Conservation (phyloP, 53 echinoderm and acorn worm genomes). For the Pentamera pediparva region DNA sequence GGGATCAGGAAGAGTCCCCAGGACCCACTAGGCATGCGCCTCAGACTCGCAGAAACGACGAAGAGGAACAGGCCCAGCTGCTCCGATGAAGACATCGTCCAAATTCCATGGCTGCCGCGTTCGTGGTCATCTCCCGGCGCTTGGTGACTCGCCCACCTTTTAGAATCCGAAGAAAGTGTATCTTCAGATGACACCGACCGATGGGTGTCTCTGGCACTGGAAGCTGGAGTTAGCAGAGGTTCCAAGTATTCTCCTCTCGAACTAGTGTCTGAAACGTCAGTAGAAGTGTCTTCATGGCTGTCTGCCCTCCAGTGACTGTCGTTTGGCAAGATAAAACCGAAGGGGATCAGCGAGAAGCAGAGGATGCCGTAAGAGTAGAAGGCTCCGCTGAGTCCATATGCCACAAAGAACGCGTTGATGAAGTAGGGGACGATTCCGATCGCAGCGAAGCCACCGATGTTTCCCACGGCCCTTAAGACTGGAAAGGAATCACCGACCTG, state of each 20-base stretch:
- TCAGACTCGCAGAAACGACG: background rate
- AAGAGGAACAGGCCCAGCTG: background rate
- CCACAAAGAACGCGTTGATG: background rate
- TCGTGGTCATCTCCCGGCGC: too few relatives aligned
- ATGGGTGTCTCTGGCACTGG: background rate
- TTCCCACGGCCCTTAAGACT: background rate
- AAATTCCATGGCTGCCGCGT: too few relatives aligned
- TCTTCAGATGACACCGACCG: background rate
- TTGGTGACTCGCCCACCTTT: too few relatives aligned
- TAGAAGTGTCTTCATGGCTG: background rate
- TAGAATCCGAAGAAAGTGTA: background rate
- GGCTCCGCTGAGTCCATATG: background rate
- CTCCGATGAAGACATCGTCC: too few relatives aligned
- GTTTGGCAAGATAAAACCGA: background rate
- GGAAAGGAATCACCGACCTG: background rate
- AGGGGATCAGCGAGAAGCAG: background rate
- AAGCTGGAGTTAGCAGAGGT: background rate
- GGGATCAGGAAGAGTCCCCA: slow-evolving; percentile 6
- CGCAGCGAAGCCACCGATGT: background rate
- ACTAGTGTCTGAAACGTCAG: background rate
- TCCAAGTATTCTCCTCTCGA: background rate
- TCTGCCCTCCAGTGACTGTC: too few relatives aligned
- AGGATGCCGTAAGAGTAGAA: background rate
- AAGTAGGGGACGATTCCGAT: background rate
- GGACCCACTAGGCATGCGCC: background rate